Evolutionary conservation across 2,113 vertebrate species (phyloP), one percentile per base, ranked within the genome.

Genomic region (Clarias gariepinus): DNA sequence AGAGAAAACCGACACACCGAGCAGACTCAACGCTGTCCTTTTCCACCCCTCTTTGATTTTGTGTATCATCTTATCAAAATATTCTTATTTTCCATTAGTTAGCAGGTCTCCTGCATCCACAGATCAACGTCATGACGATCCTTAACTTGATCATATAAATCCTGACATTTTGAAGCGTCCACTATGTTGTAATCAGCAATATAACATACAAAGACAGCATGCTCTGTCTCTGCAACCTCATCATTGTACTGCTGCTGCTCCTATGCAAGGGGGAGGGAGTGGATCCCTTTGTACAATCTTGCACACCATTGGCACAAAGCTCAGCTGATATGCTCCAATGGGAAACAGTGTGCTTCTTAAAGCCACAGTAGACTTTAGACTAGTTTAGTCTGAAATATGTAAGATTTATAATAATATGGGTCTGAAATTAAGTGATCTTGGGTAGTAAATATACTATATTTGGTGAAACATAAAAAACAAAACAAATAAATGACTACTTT

Each of bases 1-100:
- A 86, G 86, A 87, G 55, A 89, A 89, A 82, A 55, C 25, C 0
- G 52, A 78, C 74, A 78, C 52, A n/a, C 21, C 6, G 28, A 86
- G 83, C 83, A 88, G 87, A 91, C 87, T 93, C 86, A 89, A 77
- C 85, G 91, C 92, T 78, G 91, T 91, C 90, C 93, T 91, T 91
- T 87, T 90, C 87, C 90, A 90, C 84, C 91, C 85, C 84, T 90
- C 83, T 90, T 93, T 87, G 71, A 89, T 53, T 53, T 81, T 85
- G 90, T 80, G 25, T 69, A 85, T 89, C 92, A 83, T 91, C 87
- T 84, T 28, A 18, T 28, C 81, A 28, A 41, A 18, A 18, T 28
- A 36, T 19, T 78, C 18, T 36, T 55, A 4, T 6, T 76, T 83
- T 83, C 85, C 85, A 89, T 85, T 55, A 88, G 33, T 30, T 3